Evolutionary conservation across 2,113 vertebrate species (phyloP).

Genomic region (Emydura subglobosa): DNA sequence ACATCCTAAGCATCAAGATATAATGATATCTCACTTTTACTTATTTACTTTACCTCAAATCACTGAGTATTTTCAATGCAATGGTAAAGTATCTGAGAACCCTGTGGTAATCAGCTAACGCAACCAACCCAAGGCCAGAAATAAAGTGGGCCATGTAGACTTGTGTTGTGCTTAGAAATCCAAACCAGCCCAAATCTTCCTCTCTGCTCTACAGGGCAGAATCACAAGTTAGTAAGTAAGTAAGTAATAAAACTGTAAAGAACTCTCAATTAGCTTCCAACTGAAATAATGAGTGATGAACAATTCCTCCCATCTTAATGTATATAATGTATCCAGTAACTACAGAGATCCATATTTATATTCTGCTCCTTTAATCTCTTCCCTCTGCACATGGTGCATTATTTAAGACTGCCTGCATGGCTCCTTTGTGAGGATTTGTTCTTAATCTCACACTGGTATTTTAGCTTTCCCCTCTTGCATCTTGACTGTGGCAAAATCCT

Average conservation of each 20-base stretch:
- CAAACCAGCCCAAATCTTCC: not conserved
- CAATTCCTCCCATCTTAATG: not conserved
- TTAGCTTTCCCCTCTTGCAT: not conserved
- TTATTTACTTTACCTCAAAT: not conserved
- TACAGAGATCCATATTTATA: not conserved
- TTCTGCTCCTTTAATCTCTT: not conserved
- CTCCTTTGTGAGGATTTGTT: not conserved
- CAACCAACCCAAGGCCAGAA: not conserved
- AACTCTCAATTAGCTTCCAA: not conserved
- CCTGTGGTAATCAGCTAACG: not conserved
- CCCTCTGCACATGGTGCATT: not conserved
- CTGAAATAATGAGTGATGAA: not conserved
- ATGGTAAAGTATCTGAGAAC: not conserved
- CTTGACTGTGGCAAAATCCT: not conserved
- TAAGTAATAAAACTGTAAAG: not conserved
- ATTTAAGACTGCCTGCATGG: accelerated
- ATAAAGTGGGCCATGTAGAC: not conserved
- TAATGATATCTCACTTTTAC: not conserved
- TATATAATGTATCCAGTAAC: not conserved
- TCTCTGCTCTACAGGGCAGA: not conserved
- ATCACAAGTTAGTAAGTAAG: not conserved
- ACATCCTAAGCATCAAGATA: not conserved
- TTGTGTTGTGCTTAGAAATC: not conserved
- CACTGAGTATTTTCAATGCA: not conserved
- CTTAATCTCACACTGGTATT: not conserved